These are phyloP conservation scores for Phylloscopus trochilus DNA, from an alignment of 2,113 vertebrate species.

Conservation along the genomic window DNA sequence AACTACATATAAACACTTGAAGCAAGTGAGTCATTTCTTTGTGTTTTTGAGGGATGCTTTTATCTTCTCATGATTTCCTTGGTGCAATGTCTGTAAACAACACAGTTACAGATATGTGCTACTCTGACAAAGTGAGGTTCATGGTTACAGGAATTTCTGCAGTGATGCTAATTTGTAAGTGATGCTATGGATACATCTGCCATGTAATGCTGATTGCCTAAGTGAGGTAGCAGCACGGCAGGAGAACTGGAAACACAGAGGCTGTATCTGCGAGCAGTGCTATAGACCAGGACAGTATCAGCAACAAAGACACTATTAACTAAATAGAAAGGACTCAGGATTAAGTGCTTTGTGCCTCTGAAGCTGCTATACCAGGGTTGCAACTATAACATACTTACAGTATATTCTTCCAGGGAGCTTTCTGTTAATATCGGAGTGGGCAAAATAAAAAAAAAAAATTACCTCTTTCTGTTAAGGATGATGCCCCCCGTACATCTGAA, in stretches of 20 bases:
- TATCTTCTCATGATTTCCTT: neutral
- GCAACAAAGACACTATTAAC: constrained; percentile 38
- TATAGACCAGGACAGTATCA: neutral
- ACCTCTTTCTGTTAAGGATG: constrained; percentile 17
- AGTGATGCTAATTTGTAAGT: constrained; percentile 7
- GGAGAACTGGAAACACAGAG: constrained; percentile 4
- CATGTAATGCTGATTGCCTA: neutral
- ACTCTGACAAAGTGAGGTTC: neutral
- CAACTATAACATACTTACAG: neutral
- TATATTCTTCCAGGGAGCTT: constrained; percentile 13
- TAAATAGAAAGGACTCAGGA: constrained; percentile 12
- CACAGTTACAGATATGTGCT: neutral
- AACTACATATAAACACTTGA: neutral
- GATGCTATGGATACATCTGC: constrained; percentile 7
- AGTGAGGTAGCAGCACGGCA: neutral
- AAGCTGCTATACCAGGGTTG: neutral
- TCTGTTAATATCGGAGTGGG: neutral
- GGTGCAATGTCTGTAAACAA: neutral
- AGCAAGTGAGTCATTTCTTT: neutral
- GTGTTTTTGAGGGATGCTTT: neutral
- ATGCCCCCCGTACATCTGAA: constrained; percentile 20
- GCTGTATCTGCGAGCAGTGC: neutral
- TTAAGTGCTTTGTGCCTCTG: constrained; percentile 35
- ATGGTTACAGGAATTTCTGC: neutral
- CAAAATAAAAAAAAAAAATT: neutral